Evolutionary conservation across 2,113 vertebrate genomes (phyloP), one percentile per base, ranked within the genome.

Genomic region (Coregonus clupeaformis): DNA sequence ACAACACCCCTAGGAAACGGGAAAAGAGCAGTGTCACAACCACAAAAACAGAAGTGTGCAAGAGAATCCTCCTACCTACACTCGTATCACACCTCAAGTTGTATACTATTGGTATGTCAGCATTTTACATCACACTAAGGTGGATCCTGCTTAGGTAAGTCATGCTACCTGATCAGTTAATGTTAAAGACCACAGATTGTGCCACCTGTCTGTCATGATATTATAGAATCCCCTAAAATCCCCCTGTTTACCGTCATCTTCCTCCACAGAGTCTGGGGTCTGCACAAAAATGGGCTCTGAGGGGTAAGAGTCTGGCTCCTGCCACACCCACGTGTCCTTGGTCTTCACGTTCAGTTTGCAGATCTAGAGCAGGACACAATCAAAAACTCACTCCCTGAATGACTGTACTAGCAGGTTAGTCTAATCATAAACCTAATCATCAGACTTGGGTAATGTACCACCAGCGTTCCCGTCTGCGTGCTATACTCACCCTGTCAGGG

Each of bases 291-390:
- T 94, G 0, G 95, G 95, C 85, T 96, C 95, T 0, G 95, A 96
- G 0, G 95, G 95, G 77, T 96, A 96, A 0, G 94, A 87, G 11
- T 95, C 93, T 0, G 92, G 91, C 72, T 95, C 94, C 80, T 96
- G 95, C 95, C 95, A 96, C 25, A 95, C 88, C 94, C 93, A 96
- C 0, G 89, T 94, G 85, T 96, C 94, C 86, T 94, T 96, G 2
- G 93, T 95, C 80, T 91, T 94, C 78, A 96, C 94, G 0, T 96
- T 96, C 86, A 96, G 86, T 74, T 96, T 96, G 85, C 94, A 95
- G 20, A 96, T 94, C 95, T 96, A 70, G 13, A 76, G 25, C 36
- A 42, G 36, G 7, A 64, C 63, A 22, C 25, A 62, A 24, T 22
- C 36, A n/a, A 62, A 62, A 12, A 13, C 24, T 2, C 22, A 25